These are phyloP conservation scores for Cantharis flavilabris DNA, from an alignment of 2,888 invertebrate genomes.

Conservation along the genomic window DNA sequence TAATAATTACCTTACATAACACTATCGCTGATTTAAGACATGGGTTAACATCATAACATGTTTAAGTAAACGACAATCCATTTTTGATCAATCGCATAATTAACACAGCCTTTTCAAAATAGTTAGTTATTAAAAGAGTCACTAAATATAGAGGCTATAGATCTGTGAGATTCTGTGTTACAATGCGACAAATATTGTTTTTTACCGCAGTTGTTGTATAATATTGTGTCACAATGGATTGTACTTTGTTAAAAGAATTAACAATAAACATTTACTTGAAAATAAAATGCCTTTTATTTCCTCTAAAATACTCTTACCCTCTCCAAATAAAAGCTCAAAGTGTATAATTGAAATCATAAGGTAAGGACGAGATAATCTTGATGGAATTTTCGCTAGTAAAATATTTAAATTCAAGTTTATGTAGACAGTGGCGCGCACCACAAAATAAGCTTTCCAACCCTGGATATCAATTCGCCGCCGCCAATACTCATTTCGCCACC, in stretches of 20 bases:
- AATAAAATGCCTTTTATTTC: neutral
- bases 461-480: neutral
- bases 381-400: neutral
- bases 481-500: neutral
- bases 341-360: neutral
- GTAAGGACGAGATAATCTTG: neutral
- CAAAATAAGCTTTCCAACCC: neutral
- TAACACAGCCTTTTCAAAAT: conserved; percentile 2
- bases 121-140: conserved; percentile 3
- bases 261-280: conserved; percentile 43
- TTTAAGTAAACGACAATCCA: conserved; percentile 50
- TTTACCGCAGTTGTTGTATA: conserved; percentile 51
- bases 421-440: neutral
- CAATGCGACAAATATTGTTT: conserved; percentile 47
- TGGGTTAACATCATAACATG: conserved; percentile 32
- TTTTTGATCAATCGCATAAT: conserved; percentile 45
- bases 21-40: conserved; percentile 21
- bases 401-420: neutral
- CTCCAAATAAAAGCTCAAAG: neutral
- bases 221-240: conserved; percentile 56
- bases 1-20: conserved; percentile 17
- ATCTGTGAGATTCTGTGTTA: conserved; percentile 25
- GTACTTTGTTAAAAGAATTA: conserved; percentile 57
- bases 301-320: neutral
- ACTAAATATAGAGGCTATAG: conserved; percentile 22